These are phyloP conservation scores for Brachionus asplanchnoidis DNA, from an alignment of 1,140 invertebrate genomes.

Conservation along the genomic window DNA sequence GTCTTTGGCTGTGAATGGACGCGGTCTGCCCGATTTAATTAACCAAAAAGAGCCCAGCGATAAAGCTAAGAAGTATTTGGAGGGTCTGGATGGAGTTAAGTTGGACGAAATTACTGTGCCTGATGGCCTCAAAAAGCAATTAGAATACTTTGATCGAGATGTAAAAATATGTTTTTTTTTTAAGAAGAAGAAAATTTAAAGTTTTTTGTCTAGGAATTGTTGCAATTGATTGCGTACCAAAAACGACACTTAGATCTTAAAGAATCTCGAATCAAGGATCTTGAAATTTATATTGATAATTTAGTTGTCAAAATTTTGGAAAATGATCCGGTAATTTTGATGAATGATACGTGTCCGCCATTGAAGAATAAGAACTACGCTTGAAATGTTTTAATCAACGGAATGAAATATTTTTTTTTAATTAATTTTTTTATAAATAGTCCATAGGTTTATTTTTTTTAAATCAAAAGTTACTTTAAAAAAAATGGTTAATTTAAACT, in stretches of 20 bases:
- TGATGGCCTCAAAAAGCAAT: conserved; percentile 20
- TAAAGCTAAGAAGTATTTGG: conserved; percentile 34
- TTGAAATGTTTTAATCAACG: neutral
- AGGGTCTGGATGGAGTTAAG: conserved; percentile 28
- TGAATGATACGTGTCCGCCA: neutral
- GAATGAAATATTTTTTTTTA: neutral
- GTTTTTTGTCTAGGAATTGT: conserved; percentile 5
- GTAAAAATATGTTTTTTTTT: neutral
- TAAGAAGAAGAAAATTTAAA: neutral
- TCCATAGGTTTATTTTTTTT: neutral
- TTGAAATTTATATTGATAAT: conserved; percentile 42
- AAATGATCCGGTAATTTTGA: conserved; percentile 30
- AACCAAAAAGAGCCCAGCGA: conserved; percentile 29
- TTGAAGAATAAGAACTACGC: neutral
- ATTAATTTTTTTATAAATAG: neutral
- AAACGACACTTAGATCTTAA: conserved; percentile 3
- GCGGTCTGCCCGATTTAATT: conserved; percentile 8
- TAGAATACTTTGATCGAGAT: conserved; percentile 41
- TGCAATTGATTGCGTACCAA: conserved; percentile 40
- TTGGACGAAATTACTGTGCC: conserved; percentile 21
- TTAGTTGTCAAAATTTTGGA: conserved; percentile 41
- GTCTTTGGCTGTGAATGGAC: neutral
- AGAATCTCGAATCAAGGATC: conserved; percentile 41
- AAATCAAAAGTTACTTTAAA: neutral
- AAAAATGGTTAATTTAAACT: neutral